phyloP scores from a whole-genome alignment of 2,888 invertebrate species.

The Mycalesis mineus region DNA sequence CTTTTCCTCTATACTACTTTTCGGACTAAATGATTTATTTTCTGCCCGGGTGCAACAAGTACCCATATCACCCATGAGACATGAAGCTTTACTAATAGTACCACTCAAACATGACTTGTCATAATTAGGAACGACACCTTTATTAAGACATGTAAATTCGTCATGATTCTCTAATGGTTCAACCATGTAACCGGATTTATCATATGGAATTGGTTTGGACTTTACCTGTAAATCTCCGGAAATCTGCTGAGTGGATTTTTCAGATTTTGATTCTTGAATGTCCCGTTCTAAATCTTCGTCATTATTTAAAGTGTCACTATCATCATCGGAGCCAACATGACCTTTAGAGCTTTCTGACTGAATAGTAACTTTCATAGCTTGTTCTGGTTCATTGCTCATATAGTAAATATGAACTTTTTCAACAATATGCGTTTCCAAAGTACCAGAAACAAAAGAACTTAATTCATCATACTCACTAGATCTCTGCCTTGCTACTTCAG shows the following conservation, averaged over 20 bases:
- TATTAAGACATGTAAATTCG: slow-evolving; percentile 58
- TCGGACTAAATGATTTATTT: slow-evolving; percentile 57
- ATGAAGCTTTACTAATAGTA: slow-evolving; percentile 67
- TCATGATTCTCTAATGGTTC: slow-evolving; percentile 67
- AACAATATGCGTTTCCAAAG: slow-evolving; percentile 83
- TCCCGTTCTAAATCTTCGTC: slow-evolving; percentile 80
- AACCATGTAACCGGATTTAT: slow-evolving; percentile 73
- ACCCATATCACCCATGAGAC: slow-evolving; percentile 67
- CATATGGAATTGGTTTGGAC: slow-evolving; percentile 65
- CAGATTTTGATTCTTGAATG: slow-evolving; percentile 71
- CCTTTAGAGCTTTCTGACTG: slow-evolving; percentile 82
- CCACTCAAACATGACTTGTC: slow-evolving; percentile 71
- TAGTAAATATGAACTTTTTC: slow-evolving; percentile 90
- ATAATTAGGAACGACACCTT: slow-evolving; percentile 66
- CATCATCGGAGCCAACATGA: slow-evolving; percentile 82
- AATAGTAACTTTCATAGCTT: slow-evolving; percentile 85
- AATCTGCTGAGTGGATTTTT: slow-evolving; percentile 52
- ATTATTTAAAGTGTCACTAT: slow-evolving; percentile 83
- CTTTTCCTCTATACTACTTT: slow-evolving; percentile 65
- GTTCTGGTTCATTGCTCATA: slow-evolving; percentile 86
- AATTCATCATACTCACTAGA: slow-evolving; percentile 87
- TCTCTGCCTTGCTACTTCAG: slow-evolving; percentile 52
- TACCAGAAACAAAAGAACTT: slow-evolving; percentile 88
- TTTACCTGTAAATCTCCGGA: slow-evolving; percentile 54
- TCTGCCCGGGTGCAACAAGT: slow-evolving; percentile 67